Evolutionary conservation across 2,113 vertebrate genomes (phyloP), one percentile per base, ranked within the genome.

Genomic region (Siphamia tubifer): DNA sequence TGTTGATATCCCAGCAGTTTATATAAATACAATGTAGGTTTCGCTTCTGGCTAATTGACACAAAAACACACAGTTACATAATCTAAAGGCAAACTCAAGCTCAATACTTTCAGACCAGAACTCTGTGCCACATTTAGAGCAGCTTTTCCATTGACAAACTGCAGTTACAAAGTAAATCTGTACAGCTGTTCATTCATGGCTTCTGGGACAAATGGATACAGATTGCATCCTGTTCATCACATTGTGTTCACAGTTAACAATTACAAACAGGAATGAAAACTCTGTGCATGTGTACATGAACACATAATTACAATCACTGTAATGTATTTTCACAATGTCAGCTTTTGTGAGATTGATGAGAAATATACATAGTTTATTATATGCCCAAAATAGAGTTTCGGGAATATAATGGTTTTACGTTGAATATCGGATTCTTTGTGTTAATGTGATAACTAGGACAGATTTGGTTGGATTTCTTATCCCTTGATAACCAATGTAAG

Each of bases 61-160:
- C 51, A 25, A 25, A 52, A 53, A 69, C 21, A 31, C 51, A 30
- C 28, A 49, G 44, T 86, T 74, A 84, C 35, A 64, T 70, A 81
- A 84, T 34, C 2, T 12, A 68, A 66, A 54, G 54, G 54, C 69
- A 44, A 57, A 52, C 30, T 39, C 48, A 20, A 17, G 56, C 35
- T 42, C 61, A 45, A 30, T 65, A 42, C 36, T 64, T 72, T 57
- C 42, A 56, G 40, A 61, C 40, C 36, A 24, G 30, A 57, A 82
- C 31, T 36, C 44, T 43, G 55, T 62, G 21, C 44, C 24, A 58
- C n/a, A 40, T 11, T 24, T 13, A 6, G n/a, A 53, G 35, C 19
- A 53, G 44, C 28, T 24, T 13, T 79, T 88, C 69, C n/a, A 65
- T 54, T 62, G 77, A 61, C 8, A 64, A 52, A 52, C 17, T 28